Base-by-base conservation (phyloP, 2,888 invertebrate species). In the Odontothrips loti region DNA sequence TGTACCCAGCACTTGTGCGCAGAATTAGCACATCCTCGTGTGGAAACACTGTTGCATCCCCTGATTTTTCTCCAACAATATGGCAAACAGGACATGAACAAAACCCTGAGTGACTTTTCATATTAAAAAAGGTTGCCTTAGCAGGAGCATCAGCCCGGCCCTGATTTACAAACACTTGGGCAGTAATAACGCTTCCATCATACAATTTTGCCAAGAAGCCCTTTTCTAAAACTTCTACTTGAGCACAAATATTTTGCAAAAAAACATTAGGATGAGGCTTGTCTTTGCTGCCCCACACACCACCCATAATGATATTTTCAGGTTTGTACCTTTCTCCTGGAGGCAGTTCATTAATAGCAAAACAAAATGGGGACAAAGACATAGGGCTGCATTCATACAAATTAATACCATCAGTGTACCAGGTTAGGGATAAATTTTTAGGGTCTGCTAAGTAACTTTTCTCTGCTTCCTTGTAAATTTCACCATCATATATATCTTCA, bases 1-100 rank as follows among this genome's bases (percentile, higher is more conserved):
- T 20, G n/a, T 9, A 63, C 17, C 9, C 1, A 9, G 17, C 1
- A 20, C 1, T 9, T n/a, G 63, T n/a, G 1, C 63, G 15, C 1
- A 3, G n/a, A n/a, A n/a, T n/a, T 6, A n/a, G 20, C 9, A 63
- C 9, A 20, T 63, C n/a, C n/a, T 63, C 9, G n/a, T 63, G 63
- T n/a, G 63, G 63, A 63, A 63, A 63, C n/a, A 63, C 63, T n/a
- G n/a, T 63, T 17, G n/a, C 63, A 63, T 63, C n/a, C n/a, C n/a
- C 63, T n/a, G 63, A 63, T n/a, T 63, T 63, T 20, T 63, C 63
- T 15, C 63, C 63, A 11, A 15, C 20, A 15, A 63, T 15, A 20
- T 15, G 20, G 20, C 63, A 63, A 6, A 15, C 6, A 6, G 63
- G 63, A 20, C 63, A 63, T 20, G 63, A 63, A 20, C 11, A 63